Percentiles rank a stretch among this genome's conserved stretches.
phyloP scores from a whole-genome alignment of 2,888 invertebrate genomes.

The Stenolophus ochropezus region DNA sequence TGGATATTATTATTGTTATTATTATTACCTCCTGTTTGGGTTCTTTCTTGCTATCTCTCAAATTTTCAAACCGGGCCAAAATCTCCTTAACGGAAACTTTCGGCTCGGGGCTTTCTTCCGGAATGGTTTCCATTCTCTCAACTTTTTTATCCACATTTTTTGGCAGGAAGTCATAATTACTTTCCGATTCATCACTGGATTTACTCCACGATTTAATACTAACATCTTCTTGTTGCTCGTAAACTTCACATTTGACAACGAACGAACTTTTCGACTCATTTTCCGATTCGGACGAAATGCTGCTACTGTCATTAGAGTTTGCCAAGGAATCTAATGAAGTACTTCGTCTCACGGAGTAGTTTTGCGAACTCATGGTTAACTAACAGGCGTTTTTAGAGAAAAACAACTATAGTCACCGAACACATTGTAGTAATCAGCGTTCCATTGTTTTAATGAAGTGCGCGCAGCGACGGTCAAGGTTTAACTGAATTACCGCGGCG shows the following conservation, averaged over 20 bases:
- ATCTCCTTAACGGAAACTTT: constrained; percentile 90
- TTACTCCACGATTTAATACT: constrained; percentile 67
- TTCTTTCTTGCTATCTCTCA: constrained; percentile 69
- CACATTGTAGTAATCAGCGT: background rate
- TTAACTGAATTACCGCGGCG: constrained; percentile 46
- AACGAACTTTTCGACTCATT: constrained; percentile 68
- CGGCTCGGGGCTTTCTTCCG: constrained; percentile 85
- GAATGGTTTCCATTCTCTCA: constrained; percentile 86
- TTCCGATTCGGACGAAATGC: constrained; percentile 78
- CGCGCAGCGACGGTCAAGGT: constrained; percentile 43
- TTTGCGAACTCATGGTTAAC: constrained; percentile 53
- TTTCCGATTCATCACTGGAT: constrained; percentile 65
- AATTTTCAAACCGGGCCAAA: constrained; percentile 84
- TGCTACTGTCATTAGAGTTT: constrained; percentile 79
- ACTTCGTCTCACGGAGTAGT: constrained; percentile 69
- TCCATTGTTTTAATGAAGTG: background rate
- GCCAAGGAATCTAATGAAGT: constrained; percentile 82
- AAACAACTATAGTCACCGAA: constrained; percentile 50
- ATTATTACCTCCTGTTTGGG: background rate
- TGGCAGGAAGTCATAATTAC: constrained; percentile 66
- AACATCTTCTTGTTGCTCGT: constrained; percentile 69
- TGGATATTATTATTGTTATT: background rate
- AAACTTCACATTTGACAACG: constrained; percentile 71
- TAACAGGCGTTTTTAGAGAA: constrained; percentile 35
- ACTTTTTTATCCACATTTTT: constrained; percentile 63